Base-by-base conservation (phyloP, 2,113 vertebrate genomes). In the Anseranas semipalmata region DNA sequence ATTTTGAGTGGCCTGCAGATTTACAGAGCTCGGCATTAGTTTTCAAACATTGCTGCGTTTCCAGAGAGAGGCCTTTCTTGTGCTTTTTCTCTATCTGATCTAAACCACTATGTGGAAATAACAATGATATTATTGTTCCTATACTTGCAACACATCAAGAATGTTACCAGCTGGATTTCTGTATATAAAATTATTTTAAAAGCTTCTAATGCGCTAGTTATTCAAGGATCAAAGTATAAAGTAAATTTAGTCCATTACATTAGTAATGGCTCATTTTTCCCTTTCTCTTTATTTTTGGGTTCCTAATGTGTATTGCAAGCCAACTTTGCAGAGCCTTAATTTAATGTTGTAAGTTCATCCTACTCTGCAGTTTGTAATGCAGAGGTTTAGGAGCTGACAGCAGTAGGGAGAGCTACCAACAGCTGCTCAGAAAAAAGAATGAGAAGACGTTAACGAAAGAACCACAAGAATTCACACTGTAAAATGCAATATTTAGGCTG, bases 401-500 rank as follows among this genome's bases (percentile, higher is more conserved):
- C 67, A 83, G 50, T 4, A 90, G 79, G 79, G 81, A 96, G 84
- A 92, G 74, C 82, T 90, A 96, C 91, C 91, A 95, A 86, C 62
- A 96, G 92, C 91, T 93, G 85, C 86, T 90, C 67, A 72, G 93
- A 53, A 80, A 78, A 92, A 91, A 85, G 43, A 76, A 94, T 65
- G 62, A 78, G 68, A 85, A 66, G 86, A 85, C 46, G 83, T 83
- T 93, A 87, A 87, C 56, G 59, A 82, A 37, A 94, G 80, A 87
- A 76, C 65, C 66, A 90, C 73, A 95, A 91, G 95, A 91, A 95
- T 87, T 89, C 77, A 82, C 89, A 37, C 65, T 74, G 43, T 80
- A 96, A 96, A 95, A 90, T 45, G 59, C 71, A 94, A 41, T 55
- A 75, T 95, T 91, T 94, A 70, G 92, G 87, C 87, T 85, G 33